These are phyloP conservation scores for Protodeltote pygarga DNA, from an alignment of 2,888 invertebrate species.

Conservation along the genomic window DNA sequence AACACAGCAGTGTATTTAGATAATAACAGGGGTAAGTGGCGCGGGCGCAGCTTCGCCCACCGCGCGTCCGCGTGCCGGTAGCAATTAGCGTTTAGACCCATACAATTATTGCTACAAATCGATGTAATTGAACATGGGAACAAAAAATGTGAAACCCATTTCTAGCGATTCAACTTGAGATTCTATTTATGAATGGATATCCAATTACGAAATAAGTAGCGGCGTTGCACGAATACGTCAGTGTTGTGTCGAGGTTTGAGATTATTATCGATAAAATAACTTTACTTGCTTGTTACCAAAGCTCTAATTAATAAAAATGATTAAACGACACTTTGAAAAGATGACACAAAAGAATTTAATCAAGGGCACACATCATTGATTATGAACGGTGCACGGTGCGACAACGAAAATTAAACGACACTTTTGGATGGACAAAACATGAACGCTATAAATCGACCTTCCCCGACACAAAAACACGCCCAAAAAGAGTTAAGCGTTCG, in stretches of 20 bases:
- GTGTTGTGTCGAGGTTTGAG: neutral
- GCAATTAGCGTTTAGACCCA: slow-evolving; percentile 72
- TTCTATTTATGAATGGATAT: slow-evolving; percentile 33
- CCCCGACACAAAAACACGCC: slow-evolving; percentile 73
- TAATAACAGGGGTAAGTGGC: slow-evolving; percentile 65
- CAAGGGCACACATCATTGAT: slow-evolving; percentile 78
- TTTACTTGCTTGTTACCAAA: neutral
- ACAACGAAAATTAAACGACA: slow-evolving; percentile 83
- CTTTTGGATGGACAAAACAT: slow-evolving; percentile 77
- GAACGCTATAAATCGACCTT: slow-evolving; percentile 77
- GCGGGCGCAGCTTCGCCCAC: slow-evolving; percentile 49
- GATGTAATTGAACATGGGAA: slow-evolving; percentile 48
- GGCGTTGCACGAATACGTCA: neutral
- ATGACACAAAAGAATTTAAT: slow-evolving; percentile 57
- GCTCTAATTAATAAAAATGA: slow-evolving; percentile 9
- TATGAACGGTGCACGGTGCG: slow-evolving; percentile 73
- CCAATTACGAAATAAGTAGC: slow-evolving; percentile 7
- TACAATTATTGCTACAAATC: slow-evolving; percentile 64
- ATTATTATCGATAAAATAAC: neutral
- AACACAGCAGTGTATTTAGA: slow-evolving; percentile 61
- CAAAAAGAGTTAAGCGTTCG: slow-evolving; percentile 86
- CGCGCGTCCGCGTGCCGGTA: slow-evolving; percentile 64
- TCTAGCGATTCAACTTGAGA: slow-evolving; percentile 23
- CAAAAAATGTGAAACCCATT: slow-evolving; percentile 40
- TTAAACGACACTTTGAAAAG: slow-evolving; percentile 1